These are phyloP conservation scores for Setipinna tenuifilis DNA, from an alignment of 2,797 vertebrate species.

Conservation along the genomic window DNA sequence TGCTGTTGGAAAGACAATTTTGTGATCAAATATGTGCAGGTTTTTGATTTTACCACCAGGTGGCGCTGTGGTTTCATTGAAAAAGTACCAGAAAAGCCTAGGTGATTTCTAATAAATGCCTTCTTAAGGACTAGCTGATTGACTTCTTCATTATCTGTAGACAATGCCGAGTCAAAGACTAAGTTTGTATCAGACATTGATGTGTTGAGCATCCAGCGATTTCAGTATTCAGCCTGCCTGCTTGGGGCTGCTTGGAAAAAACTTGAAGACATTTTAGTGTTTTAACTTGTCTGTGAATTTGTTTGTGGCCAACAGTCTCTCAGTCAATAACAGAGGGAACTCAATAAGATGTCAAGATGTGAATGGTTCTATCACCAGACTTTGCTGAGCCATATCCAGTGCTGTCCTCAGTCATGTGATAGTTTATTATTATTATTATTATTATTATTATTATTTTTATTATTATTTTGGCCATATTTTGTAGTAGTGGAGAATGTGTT, in stretches of 20 bases:
- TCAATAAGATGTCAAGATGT: slow-evolving; percentile 20
- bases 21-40: slow-evolving; percentile 13
- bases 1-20: neutral
- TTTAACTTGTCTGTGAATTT: neutral
- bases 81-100: neutral
- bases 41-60: neutral
- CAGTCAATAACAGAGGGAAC: neutral
- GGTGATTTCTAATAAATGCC: neutral
- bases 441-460: neutral
- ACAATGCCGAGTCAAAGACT: neutral
- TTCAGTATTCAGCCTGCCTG: slow-evolving; percentile 10
- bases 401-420: neutral
- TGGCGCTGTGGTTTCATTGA: neutral
- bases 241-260: neutral
- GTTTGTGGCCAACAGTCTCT: slow-evolving; percentile 17
- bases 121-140: neutral
- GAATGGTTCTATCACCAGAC: neutral
- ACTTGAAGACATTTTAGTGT: slow-evolving; percentile 16
- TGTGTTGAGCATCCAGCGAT: neutral
- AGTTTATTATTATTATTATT: neutral
- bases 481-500: slow-evolving; percentile 1
- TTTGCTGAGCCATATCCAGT: slow-evolving; percentile 1
- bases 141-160: neutral
- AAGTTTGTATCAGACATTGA: neutral
- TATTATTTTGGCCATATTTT: neutral